Percentiles rank a stretch among this genome's conserved stretches.
Conservation (phyloP, 2,113 vertebrate genomes). For the Nerophis lumbriciformis region DNA sequence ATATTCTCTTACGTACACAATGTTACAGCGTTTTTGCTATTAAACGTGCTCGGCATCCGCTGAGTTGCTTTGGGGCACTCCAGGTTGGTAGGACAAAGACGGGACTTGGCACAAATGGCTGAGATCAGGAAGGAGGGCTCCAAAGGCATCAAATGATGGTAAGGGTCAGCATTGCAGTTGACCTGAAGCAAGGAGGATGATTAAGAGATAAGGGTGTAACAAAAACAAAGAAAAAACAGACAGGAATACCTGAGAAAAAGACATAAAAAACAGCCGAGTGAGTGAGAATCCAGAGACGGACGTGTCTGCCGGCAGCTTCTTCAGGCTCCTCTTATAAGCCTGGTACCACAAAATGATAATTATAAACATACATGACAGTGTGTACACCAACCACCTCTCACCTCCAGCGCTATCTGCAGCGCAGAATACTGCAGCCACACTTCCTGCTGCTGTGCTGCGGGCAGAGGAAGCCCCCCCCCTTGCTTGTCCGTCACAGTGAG, state of each 20-base stretch:
- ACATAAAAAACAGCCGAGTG: slow-evolving; percentile 62
- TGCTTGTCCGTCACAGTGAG: slow-evolving; percentile 40
- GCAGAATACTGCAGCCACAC: slow-evolving; percentile 73
- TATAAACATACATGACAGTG: background rate
- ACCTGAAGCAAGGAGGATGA: slow-evolving; percentile 41
- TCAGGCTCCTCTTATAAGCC: slow-evolving; percentile 66
- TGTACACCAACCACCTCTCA: slow-evolving; percentile 22
- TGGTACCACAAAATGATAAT: slow-evolving; percentile 25
- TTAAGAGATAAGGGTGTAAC: background rate
- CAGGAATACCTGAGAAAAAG: slow-evolving; percentile 68
- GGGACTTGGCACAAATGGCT: slow-evolving; percentile 57
- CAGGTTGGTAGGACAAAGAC: slow-evolving; percentile 54
- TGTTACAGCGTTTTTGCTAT: background rate
- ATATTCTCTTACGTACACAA: background rate
- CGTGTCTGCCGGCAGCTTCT: slow-evolving; percentile 42
- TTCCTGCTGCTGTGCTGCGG: slow-evolving; percentile 60
- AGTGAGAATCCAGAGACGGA: slow-evolving; percentile 63
- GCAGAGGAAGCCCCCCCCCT: slow-evolving; percentile 29
- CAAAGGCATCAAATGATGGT: slow-evolving; percentile 60
- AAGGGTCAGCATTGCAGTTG: slow-evolving; percentile 60
- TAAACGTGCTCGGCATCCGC: slow-evolving; percentile 32
- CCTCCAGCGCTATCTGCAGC: slow-evolving; percentile 68
- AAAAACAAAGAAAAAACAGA: background rate
- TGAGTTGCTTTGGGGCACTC: slow-evolving; percentile 51
- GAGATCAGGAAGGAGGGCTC: slow-evolving; percentile 68